phyloP scores from a whole-genome alignment of 1,140 invertebrate species.

The Tribolium madens region DNA sequence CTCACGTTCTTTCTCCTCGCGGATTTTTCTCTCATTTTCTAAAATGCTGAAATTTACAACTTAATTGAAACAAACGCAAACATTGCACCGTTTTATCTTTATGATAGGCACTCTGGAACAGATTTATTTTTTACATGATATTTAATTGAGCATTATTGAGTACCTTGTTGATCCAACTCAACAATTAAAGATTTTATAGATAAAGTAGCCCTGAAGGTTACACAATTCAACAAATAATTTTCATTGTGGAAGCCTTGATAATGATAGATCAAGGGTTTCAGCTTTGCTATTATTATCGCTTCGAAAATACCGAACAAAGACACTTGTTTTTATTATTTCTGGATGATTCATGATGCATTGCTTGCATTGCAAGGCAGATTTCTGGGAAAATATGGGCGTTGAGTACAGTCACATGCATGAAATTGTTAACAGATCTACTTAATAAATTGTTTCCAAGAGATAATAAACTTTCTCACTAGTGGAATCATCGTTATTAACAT shows the following conservation, averaged over 20 bases:
- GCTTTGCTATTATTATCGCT: not conserved
- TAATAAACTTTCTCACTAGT: not conserved
- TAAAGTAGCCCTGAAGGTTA: not conserved
- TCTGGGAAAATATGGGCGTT: no score
- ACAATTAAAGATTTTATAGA: not conserved
- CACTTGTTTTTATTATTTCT: not conserved
- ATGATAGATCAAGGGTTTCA: not conserved
- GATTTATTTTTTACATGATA: no score
- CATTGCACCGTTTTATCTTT: not conserved
- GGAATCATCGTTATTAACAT: not conserved
- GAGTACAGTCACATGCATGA: no score
- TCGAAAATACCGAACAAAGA: not conserved
- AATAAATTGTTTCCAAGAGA: no score
- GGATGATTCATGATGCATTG: not conserved
- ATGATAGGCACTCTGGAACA: not conserved
- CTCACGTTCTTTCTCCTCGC: constrained; percentile 48
- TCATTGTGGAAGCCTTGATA: not conserved
- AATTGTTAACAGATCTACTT: no score
- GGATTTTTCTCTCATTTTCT: constrained; percentile 43
- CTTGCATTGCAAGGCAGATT: not conserved
- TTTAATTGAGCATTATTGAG: not conserved
- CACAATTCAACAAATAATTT: not conserved
- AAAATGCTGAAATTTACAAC: constrained; percentile 37
- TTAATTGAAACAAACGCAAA: constrained; percentile 14
- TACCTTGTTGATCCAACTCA: not conserved